phyloP scores from a whole-genome alignment of 53 echinoderm and acorn worm species.

The Paracentrotus lividus region DNA sequence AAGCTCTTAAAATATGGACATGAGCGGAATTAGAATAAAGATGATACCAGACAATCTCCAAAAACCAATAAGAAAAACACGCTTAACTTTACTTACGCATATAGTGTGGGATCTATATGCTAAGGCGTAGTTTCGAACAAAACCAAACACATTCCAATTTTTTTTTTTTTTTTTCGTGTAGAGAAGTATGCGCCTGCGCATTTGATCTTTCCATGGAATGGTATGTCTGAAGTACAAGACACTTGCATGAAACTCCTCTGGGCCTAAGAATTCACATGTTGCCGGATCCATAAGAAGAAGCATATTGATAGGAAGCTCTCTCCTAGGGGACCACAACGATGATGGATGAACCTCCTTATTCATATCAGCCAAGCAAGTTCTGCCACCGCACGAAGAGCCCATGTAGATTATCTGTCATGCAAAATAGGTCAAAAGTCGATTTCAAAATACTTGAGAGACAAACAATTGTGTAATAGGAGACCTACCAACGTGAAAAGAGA shows the following conservation, averaged over 20 bases:
- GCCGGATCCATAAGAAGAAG: neutral
- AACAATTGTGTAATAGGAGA: neutral
- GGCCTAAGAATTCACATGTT: neutral
- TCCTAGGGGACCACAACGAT: neutral
- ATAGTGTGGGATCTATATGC: too few species aligned
- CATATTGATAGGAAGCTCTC: neutral
- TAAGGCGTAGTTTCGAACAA: too few species aligned
- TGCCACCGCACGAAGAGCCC: neutral
- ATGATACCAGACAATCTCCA: too few species aligned
- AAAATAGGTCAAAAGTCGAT: constrained; percentile 20
- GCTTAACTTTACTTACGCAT: too few species aligned
- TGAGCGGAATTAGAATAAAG: too few species aligned
- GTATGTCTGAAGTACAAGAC: neutral
- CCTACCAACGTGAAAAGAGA: neutral
- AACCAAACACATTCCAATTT: neutral
- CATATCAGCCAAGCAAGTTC: neutral
- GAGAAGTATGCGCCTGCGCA: neutral
- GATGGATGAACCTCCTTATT: constrained; percentile 33
- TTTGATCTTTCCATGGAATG: neutral
- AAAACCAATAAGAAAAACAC: too few species aligned
- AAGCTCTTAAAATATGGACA: too few species aligned
- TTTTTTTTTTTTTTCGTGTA: neutral
- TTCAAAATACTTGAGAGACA: neutral
- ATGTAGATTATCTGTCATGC: neutral
- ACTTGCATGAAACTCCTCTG: neutral